Base-by-base conservation (phyloP, 2,888 invertebrate species). In the Cryptocephalus moraei region DNA sequence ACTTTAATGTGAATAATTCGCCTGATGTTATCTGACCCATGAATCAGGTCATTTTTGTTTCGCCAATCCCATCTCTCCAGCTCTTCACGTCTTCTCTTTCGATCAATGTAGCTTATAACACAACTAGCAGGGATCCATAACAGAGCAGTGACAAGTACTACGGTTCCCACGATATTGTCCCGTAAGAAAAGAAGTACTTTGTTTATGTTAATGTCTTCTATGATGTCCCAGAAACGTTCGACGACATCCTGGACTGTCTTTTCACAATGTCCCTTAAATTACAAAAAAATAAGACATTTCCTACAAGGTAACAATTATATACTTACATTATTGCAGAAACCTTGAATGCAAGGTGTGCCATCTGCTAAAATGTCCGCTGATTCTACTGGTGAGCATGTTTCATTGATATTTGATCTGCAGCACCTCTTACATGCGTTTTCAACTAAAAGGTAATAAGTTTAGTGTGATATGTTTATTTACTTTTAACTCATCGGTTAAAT, bases 111-210 rank as follows among this genome's bases (percentile, higher is more conserved):
- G 60, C 84, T 84, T 49, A 88, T 85, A 34, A 90, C 79, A 66
- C 92, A 93, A 65, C 91, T 91, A 4, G 88, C 88, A 1, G 95
- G 95, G 58, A 96, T 88, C 96, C 96, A 97, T 47, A 95, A 75
- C 47, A 94, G 75, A n/a, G 93, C 84, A 9, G 93, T 91, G 53
- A 90, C 80, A 38, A 95, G 76, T 44, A 95, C 87, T 14, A 94
- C 90, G 4, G 92, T 88, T 48, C 94, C 92, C 33, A 96, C 94
- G 52, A 94, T 91, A 67, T 94, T 94, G 72, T 93, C 92, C 48
- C 89, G 82, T 44, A 94, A 75, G 67, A 93, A 92, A 44, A 89
- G 78, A 59, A 92, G 76, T 58, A 92, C 90, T 65, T 91, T 90
- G 68, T 91, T 93, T 49, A 93, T 92, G 70, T 92, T 92, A 49